Base-by-base conservation (phyloP, 2,888 invertebrate genomes). In the Mongoloraphidia duomilia region DNA sequence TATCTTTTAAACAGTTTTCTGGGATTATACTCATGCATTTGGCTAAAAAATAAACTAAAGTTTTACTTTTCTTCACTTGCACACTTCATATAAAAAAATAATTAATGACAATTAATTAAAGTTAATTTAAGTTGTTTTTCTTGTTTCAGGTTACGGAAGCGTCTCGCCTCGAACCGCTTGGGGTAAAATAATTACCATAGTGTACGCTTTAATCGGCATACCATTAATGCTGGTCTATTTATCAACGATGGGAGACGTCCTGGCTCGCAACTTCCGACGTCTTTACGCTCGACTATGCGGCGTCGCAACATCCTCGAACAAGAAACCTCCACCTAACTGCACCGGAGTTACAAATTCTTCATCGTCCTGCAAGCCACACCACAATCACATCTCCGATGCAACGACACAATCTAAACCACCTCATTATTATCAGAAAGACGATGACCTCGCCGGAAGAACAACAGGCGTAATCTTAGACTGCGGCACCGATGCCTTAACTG, bases 171-270 rank as follows among this genome's bases (percentile, higher is more conserved):
- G 79, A 57, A 89, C 88, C 4, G 72, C 84, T 38, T 82, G 79
- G 75, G 90, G 90, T 34, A 82, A 83, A 59, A 66, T 87, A 57
- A 84, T 83, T 52, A 87, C 90, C n/a, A 80, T 90, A 54, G 72
- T 84, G 50, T 91, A 90, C 68, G 88, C 90, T 0, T 76, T 89
- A 52, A 74, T 88, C 52, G 91, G 92, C 46, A 91, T 92, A 58
- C 92, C 92, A 17, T 74, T 92, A 60, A 85, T 92, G 71, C 75
- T 92, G 65, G 76, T 92, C 47, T 92, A 92, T 67, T 74, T 92
- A 49, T 87, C 90, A 47, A 88, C 89, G 45, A 82, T 90, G 55
- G 92, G 91, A 41, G 88, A 88, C 62, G 81, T 85, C 13, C 71
- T 91, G 42, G 88, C 90, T n/a, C 74, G 84, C 45, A 80, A 77